phyloP scores from a whole-genome alignment of 92 coral and sea anemone genomes.

The Porites cylindrica region DNA sequence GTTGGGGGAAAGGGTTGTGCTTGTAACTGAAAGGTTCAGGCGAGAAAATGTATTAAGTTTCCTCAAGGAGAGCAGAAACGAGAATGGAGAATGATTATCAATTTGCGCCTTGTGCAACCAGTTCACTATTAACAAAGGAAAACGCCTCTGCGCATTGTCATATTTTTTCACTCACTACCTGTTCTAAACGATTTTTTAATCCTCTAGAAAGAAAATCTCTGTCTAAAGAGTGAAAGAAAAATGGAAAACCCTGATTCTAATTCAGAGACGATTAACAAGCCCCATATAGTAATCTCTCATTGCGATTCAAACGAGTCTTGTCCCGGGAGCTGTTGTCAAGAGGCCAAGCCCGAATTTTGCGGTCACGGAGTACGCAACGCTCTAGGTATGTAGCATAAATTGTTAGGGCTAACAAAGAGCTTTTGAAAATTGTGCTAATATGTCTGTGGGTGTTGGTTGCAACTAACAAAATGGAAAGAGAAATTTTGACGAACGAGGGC shows the following conservation, averaged over 20 bases:
- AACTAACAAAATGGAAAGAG: too few relatives aligned
- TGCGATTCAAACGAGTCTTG: conserved; percentile 11
- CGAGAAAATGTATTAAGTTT: too few relatives aligned
- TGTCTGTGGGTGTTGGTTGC: too few relatives aligned
- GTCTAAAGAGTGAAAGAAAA: not conserved
- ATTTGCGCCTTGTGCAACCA: too few relatives aligned
- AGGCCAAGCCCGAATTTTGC: conserved; percentile 65
- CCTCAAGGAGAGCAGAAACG: too few relatives aligned
- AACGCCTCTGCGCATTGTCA: too few relatives aligned
- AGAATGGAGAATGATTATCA: too few relatives aligned
- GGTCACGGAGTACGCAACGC: conserved; percentile 83
- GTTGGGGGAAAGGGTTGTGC: too few relatives aligned
- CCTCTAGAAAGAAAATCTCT: not conserved
- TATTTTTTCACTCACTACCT: not conserved
- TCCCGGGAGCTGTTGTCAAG: conserved; percentile 15
- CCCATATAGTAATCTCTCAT: not conserved
- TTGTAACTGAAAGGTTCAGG: too few relatives aligned
- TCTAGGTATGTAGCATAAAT: conserved; percentile 7
- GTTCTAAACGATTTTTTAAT: not conserved
- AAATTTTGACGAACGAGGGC: too few relatives aligned
- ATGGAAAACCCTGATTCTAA: not conserved
- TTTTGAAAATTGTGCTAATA: too few relatives aligned
- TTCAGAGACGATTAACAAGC: not conserved
- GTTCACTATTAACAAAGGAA: too few relatives aligned
- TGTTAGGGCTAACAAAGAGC: not conserved